Evolutionary conservation across 2,888 invertebrate species (phyloP), one percentile per base, ranked within the genome.

Genomic region (Cantharis nigra): DNA sequence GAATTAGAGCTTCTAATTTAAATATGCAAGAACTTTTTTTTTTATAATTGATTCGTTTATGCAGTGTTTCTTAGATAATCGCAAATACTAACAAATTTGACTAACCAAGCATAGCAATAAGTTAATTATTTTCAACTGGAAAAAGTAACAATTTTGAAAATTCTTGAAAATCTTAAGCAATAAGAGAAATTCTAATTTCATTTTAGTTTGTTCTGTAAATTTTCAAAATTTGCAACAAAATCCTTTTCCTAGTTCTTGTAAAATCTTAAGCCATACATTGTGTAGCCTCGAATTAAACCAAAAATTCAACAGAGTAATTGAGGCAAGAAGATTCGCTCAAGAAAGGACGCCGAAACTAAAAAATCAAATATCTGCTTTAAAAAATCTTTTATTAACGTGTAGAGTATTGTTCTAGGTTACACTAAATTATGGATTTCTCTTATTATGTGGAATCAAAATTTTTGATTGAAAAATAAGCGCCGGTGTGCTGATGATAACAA

Each of bases 231-330:
- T 33, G 13, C 33, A 33, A 33, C 33, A 33, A 33, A 7, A n/a
- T n/a, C n/a, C n/a, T 9, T n/a, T n/a, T 7, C 7, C n/a, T n/a
- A 49, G 49, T 77, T 74, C 63, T 62, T 23, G 71, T 70, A 78
- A 63, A 76, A 78, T 70, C 63, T 77, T 78, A 78, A 80, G 79
- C 77, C 81, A 80, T 81, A 80, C 81, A 81, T 82, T 81, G 80
- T 71, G 70, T 71, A 76, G 76, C 75, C 76, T 72, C 23, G 62
- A 71, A 28, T 67, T 20, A 20, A 20, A 20, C 0, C 49, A 49
- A 49, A 76, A 69, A 70, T 14, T 28, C 23, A 64, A 69, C 65
- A 76, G 49, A 49, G 71, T 23, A 62, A 26, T 69, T 69, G 70
- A 69, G 76, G 71, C 78, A 64, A 70, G 75, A 75, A 75, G 78